Evolutionary conservation across 2,113 vertebrate genomes (phyloP).

Genomic region (Kryptolebias marmoratus): DNA sequence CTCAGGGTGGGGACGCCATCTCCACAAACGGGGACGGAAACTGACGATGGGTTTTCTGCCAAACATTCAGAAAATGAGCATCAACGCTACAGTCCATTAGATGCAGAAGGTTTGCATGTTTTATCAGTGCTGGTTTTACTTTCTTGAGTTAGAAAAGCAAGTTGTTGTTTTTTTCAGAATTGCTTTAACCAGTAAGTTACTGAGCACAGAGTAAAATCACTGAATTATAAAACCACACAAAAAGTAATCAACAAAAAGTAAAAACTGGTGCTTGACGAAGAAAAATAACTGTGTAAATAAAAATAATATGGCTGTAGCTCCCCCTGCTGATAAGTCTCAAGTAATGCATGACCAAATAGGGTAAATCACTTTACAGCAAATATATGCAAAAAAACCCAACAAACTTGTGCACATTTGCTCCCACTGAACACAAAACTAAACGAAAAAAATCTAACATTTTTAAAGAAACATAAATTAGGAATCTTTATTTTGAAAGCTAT

Average conservation of each 20-base stretch:
- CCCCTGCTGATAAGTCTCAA: conserved; percentile 55
- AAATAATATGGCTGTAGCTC: conserved; percentile 43
- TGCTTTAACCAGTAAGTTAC: neutral
- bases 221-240: neutral
- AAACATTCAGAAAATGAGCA: conserved; percentile 1
- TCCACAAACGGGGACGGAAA: conserved; percentile 62
- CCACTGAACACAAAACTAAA: neutral
- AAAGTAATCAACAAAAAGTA: neutral
- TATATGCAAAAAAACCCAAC: neutral
- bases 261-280: neutral
- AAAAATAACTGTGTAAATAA: neutral
- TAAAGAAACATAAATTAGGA: neutral
- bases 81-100: neutral
- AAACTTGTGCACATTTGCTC: neutral
- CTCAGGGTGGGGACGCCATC: conserved; percentile 82
- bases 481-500: neutral
- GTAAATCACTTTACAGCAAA: neutral
- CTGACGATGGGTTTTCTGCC: conserved; percentile 57
- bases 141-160: neutral
- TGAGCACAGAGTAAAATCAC: neutral
- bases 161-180: neutral
- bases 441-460: neutral
- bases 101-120: neutral
- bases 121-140: neutral
- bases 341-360: conserved; percentile 33